These are phyloP conservation scores for Zoanthus gigantus DNA, from an alignment of 92 coral and sea anemone species.

Conservation along the genomic window DNA sequence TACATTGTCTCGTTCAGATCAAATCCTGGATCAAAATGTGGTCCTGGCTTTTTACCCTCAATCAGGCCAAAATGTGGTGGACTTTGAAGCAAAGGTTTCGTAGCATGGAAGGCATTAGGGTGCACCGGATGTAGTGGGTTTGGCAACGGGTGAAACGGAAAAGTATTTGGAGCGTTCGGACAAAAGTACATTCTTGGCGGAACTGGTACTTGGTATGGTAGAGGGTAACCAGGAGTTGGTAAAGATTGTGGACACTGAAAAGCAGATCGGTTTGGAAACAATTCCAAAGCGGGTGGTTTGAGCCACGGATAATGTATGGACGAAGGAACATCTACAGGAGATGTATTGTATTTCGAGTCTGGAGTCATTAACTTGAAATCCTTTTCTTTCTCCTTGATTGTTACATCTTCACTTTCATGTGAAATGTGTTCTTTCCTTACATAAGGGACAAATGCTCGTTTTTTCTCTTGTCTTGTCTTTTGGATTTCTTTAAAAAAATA, in stretches of 20 bases:
- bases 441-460: constrained; percentile 57
- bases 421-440: constrained; percentile 12
- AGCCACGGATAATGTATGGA: constrained; percentile 25
- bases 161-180: constrained; percentile 8
- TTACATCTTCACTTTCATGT: not conserved
- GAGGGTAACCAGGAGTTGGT: not conserved
- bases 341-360: not conserved
- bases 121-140: constrained; percentile 7
- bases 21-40: constrained; percentile 4
- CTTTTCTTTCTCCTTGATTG: not conserved
- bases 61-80: constrained; percentile 38
- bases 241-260: constrained; percentile 30
- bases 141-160: constrained; percentile 14
- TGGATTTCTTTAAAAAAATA: constrained; percentile 20
- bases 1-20: constrained; percentile 1
- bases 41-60: constrained; percentile 23
- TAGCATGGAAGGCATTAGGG: not conserved
- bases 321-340: not conserved
- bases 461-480: constrained; percentile 35
- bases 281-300: not conserved
- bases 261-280: constrained; percentile 38
- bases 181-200: constrained; percentile 27
- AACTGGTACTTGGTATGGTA: constrained; percentile 17
- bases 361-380: not conserved
- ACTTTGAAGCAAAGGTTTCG: constrained; percentile 32